Evolutionary conservation across 2,113 vertebrate genomes (phyloP).

Genomic region (Petrocephalus zakoni): DNA sequence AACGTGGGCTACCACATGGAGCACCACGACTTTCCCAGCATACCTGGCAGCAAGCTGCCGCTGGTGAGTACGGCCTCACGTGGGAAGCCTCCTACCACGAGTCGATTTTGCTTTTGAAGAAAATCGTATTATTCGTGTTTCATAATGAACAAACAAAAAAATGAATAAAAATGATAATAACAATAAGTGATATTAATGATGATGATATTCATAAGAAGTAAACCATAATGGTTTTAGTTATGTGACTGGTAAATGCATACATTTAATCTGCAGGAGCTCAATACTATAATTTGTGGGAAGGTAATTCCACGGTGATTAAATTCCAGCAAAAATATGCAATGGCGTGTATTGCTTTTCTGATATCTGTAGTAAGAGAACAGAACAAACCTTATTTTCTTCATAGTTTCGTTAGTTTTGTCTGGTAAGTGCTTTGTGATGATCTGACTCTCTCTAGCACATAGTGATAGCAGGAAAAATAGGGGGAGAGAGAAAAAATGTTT

Average conservation of each 20-base stretch:
- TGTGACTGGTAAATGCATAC: neutral
- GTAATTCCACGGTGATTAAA: neutral
- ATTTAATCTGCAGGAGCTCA: neutral
- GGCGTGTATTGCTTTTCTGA: neutral
- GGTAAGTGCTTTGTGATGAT: neutral
- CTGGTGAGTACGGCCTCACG: conserved; percentile 61
- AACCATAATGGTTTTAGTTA: neutral
- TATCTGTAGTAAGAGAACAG: neutral
- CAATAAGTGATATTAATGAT: neutral
- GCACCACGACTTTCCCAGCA: conserved; percentile 96
- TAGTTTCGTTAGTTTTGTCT: neutral
- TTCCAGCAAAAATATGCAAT: neutral
- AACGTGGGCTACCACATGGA: conserved; percentile 97
- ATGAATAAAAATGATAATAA: neutral
- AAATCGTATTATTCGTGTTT: neutral
- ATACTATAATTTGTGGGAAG: neutral
- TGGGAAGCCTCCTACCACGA: neutral
- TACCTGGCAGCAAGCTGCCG: conserved; percentile 85
- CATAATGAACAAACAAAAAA: neutral
- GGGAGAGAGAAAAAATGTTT: neutral
- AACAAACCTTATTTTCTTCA: neutral
- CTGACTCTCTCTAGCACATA: neutral
- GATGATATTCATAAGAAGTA: neutral
- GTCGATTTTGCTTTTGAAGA: neutral
- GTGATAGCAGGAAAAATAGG: neutral